Percentiles rank a stretch among this genome's conserved stretches.
phyloP scores from a whole-genome alignment of 2,888 invertebrate genomes.

The Sturmia bella region DNA sequence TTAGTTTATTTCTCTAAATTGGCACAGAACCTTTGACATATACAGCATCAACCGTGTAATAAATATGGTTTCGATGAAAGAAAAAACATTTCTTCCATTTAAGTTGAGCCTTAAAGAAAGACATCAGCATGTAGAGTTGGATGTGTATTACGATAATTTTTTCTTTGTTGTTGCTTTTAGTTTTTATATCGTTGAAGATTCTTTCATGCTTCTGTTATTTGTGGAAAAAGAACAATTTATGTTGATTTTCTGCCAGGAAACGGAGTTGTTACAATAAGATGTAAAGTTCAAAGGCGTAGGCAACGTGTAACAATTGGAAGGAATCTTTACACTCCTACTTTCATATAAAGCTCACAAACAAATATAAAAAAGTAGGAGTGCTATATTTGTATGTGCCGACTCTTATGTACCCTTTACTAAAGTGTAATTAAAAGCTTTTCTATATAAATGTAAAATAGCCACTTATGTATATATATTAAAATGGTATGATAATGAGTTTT shows the following conservation, averaged over 20 bases:
- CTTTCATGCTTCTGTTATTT: slow-evolving; percentile 61
- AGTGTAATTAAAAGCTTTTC: too few species aligned
- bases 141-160: neutral
- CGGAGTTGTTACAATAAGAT: slow-evolving; percentile 2
- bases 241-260: slow-evolving; percentile 26
- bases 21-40: slow-evolving; percentile 46
- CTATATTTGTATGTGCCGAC: too few species aligned
- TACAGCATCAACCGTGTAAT: slow-evolving; percentile 8
- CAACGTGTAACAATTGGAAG: too few species aligned
- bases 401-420: too few species aligned
- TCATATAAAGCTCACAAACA: too few species aligned
- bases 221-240: slow-evolving; percentile 52
- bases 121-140: slow-evolving; percentile 30
- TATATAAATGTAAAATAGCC: too few species aligned
- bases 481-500: too few species aligned
- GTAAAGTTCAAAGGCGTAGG: neutral
- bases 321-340: too few species aligned
- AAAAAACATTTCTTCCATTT: neutral
- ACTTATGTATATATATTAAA: too few species aligned
- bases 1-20: slow-evolving; percentile 48
- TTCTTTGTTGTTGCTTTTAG: neutral
- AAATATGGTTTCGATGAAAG: neutral
- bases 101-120: slow-evolving; percentile 36
- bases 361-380: too few species aligned
- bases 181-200: slow-evolving; percentile 24